A percentile compares a stretch with the other conserved stretches of the same genome.
These are phyloP conservation scores for Pollenia angustigena DNA, from an alignment of 2,888 invertebrate genomes.

Conservation along the genomic window DNA sequence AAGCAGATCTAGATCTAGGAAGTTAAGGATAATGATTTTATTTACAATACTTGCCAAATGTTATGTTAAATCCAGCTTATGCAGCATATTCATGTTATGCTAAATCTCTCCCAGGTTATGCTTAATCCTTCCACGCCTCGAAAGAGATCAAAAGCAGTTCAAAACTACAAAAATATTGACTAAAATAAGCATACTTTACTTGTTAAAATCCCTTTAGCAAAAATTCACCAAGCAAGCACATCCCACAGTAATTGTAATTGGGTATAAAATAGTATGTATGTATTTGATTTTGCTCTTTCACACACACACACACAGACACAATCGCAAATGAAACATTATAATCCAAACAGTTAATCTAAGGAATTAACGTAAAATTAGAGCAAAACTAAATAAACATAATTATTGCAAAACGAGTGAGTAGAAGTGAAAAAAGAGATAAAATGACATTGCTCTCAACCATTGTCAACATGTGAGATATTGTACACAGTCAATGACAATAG, in stretches of 20 bases:
- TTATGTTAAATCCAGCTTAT: slow-evolving; percentile 45
- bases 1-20: not conserved
- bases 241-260: not conserved
- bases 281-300: not conserved
- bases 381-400: slow-evolving; percentile 51
- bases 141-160: slow-evolving; percentile 29
- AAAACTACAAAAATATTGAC: slow-evolving; percentile 14
- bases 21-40: slow-evolving; percentile 24
- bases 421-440: not conserved
- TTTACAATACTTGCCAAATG: slow-evolving; percentile 43
- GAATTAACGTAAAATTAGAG: slow-evolving; percentile 70
- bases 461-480: slow-evolving; percentile 5
- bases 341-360: slow-evolving; percentile 64
- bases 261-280: not conserved
- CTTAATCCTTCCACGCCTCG: slow-evolving; percentile 43
- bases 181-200: slow-evolving; percentile 8
- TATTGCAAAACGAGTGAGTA: slow-evolving; percentile 8
- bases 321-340: not conserved
- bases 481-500: slow-evolving; percentile 45
- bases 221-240: not conserved
- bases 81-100: slow-evolving; percentile 25
- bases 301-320: not conserved
- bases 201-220: slow-evolving; percentile 17
- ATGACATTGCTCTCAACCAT: not conserved
- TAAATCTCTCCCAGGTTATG: slow-evolving; percentile 36